Base-by-base conservation (phyloP, 2,797 vertebrate species). In the Lycodopsis pacificus region DNA sequence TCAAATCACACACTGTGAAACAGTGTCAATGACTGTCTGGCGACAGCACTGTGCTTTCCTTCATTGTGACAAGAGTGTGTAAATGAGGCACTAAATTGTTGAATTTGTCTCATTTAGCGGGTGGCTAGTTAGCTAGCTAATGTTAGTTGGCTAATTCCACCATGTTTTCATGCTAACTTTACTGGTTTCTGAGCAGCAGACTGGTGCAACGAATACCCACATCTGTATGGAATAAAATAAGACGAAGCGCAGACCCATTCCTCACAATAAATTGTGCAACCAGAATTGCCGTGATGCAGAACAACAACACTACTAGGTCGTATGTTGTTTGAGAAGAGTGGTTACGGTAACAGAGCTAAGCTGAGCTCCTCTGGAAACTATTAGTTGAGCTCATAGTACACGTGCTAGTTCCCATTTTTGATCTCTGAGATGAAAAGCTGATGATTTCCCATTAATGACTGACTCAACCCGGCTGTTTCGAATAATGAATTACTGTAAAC, bases 401-500 rank as follows among this genome's bases (percentile, higher is more conserved):
- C 5, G 17, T 19, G 61, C 56, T 58, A 17, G 36, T 3, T 54
- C 27, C 15, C 6, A 42, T 68, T 82, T 64, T 75, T 81, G 7
- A 77, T 79, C 44, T 76, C 17, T 67, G 49, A 75, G 32, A 79
- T 83, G 46, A 73, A 85, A 84, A 77, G 25, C 76, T 61, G 51
- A 76, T 71, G 32, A 75, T 71, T 90, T 92, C 82, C 75, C 44
- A 86, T 84, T 86, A 86, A 84, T 74, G 80, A 81, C 11, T 86
- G 76, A 88, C 42, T 87, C 86, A 89, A 20, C 53, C 49, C 10
- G 12, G 11, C 81, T 76, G 38, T 72, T 88, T 51, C 48, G 76
- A 83, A 67, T 82, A 82, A 83, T 82, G 48, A 87, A 53, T 91
- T 89, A 83, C 89, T 71, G 89, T 83, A 88, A 91, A 61, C 2